Evolutionary conservation across 2,888 invertebrate species (phyloP).

Genomic region (Cheilosia soror): DNA sequence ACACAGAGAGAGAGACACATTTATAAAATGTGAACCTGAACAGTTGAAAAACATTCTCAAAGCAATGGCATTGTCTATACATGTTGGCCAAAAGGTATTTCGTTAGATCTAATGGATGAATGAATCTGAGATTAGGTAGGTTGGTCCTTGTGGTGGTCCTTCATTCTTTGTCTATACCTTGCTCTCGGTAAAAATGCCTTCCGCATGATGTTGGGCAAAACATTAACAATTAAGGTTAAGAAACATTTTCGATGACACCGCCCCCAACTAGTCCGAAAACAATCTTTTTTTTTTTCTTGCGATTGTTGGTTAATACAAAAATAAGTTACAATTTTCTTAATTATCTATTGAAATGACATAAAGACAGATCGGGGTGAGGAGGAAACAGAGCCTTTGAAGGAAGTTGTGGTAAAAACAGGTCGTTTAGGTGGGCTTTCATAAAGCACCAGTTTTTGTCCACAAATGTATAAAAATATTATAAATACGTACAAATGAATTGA

Average conservation of each 20-base stretch:
- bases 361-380: neutral
- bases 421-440: neutral
- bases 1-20: neutral
- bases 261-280: slow-evolving; percentile 8
- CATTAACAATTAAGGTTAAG: slow-evolving; percentile 61
- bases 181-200: slow-evolving; percentile 8
- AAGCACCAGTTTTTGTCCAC: too few species aligned
- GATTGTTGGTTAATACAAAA: slow-evolving; percentile 53
- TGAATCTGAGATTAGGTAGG: slow-evolving; percentile 69
- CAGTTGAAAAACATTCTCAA: slow-evolving; percentile 38
- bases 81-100: slow-evolving; percentile 63
- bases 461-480: too few species aligned
- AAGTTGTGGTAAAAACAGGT: neutral
- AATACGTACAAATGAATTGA: too few species aligned
- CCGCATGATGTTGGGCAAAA: slow-evolving; percentile 28
- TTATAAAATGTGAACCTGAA: neutral
- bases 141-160: slow-evolving; percentile 42
- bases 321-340: slow-evolving; percentile 59
- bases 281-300: slow-evolving; percentile 34
- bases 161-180: slow-evolving; percentile 30
- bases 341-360: slow-evolving; percentile 25
- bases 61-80: slow-evolving; percentile 26
- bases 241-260: slow-evolving; percentile 51
- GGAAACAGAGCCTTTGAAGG: neutral
- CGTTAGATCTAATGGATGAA: slow-evolving; percentile 66